Base-by-base conservation (phyloP, 2,797 vertebrate genomes). In the Heterohyrax brucei region DNA sequence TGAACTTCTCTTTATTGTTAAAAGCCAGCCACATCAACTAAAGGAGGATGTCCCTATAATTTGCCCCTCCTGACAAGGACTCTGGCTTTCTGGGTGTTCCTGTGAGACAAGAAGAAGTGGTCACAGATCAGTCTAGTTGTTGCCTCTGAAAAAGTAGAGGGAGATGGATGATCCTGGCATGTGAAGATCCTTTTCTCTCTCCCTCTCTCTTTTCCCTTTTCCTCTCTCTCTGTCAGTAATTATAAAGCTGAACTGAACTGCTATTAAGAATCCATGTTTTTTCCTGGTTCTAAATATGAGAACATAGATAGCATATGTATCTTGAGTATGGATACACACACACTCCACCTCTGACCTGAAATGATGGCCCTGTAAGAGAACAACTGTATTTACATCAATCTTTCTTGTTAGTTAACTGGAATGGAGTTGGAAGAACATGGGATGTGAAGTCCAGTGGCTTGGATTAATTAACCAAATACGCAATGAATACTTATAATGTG, bases 1-100 rank as follows among this genome's bases (percentile, higher is more conserved):
- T 26, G 70, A 93, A 53, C 92, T 89, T 95, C 76, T 92, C 92
- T 73, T 85, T 93, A n/a, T 77, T 72, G 68, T 95, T 94, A 77
- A 89, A 90, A 92, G 44, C 94, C 89, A 96, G 92, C 59, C 2
- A 64, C 85, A 83, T 61, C 53, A 92, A 14, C n/a, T 73, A 83
- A 94, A 93, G 86, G 46, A 95, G 79, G 87, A 39, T 66, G 93
- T 90, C 9, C 64, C 1, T 92, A 70, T 64, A 87, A 8, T 81
- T 92, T 75, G 33, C 7, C 68, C 76, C 86, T 95, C 10, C 48
- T 81, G 90, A 39, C 48, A 30, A 90, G 87, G 94, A 46, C 18
- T 28, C 59, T 78, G 83, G 13, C 73, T 86, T 48, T 82, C 72
- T 78, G 73, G 68, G 39, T 78, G 53, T 93, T 92, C 89, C 83